These are phyloP conservation scores for Aphodius sticticus DNA, from an alignment of 2,888 invertebrate genomes.

Conservation along the genomic window DNA sequence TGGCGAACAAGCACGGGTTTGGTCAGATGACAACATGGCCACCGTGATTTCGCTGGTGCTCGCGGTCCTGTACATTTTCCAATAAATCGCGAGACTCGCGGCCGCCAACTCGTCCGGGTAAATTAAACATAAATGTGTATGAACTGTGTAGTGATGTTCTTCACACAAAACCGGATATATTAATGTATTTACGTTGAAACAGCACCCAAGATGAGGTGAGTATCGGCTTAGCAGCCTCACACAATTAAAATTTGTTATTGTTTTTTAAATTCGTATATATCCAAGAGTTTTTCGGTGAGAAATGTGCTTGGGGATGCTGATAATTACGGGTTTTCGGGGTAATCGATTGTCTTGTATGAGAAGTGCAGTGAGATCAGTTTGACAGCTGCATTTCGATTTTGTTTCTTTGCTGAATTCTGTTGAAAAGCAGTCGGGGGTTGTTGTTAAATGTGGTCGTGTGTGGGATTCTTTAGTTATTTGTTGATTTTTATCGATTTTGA, in stretches of 20 bases:
- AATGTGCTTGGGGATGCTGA: background rate
- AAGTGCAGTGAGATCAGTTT: background rate
- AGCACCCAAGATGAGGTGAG: conserved; percentile 50
- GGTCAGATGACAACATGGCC: conserved; percentile 53
- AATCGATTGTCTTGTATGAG: conserved; percentile 6
- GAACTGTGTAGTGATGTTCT: conserved; percentile 44
- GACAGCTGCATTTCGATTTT: conserved; percentile 15
- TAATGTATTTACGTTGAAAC: conserved; percentile 49
- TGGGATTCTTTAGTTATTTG: conserved; percentile 31
- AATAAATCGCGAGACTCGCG: conserved; percentile 30
- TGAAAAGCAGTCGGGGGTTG: background rate
- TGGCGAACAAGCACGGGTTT: conserved; percentile 48
- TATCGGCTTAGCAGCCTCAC: conserved; percentile 14
- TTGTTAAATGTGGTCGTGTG: conserved; percentile 9
- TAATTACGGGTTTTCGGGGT: background rate
- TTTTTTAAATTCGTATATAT: background rate
- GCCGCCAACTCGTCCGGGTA: background rate
- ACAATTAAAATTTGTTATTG: background rate
- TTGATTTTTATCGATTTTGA: conserved; percentile 56
- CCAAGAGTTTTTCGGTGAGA: background rate
- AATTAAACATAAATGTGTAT: conserved; percentile 28
- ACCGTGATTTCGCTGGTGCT: conserved; percentile 40
- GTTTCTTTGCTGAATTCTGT: conserved; percentile 13
- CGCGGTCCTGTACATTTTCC: conserved; percentile 37
- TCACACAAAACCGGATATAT: conserved; percentile 46